Evolutionary conservation across 2,113 vertebrate species (phyloP).

Genomic region (Coreoperca whiteheadi): DNA sequence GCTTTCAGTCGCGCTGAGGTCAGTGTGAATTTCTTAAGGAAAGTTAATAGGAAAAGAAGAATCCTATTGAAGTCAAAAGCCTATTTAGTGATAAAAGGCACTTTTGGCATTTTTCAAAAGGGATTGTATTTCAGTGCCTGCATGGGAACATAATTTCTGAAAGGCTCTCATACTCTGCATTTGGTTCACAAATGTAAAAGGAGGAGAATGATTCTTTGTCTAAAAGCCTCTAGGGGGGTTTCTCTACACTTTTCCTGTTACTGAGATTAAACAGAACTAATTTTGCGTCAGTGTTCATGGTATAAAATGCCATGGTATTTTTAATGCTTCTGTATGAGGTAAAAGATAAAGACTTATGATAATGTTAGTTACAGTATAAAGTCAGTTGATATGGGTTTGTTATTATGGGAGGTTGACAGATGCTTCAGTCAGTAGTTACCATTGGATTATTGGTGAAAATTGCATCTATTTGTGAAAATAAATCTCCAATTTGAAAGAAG

Average conservation of each 20-base stretch:
- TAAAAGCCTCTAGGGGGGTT: conserved; percentile 18
- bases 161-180: conserved; percentile 49
- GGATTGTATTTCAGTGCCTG: conserved; percentile 46
- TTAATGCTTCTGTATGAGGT: neutral
- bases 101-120: conserved; percentile 51
- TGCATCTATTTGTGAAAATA: neutral
- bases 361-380: neutral
- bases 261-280: conserved; percentile 23
- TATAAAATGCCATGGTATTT: neutral
- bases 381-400: neutral
- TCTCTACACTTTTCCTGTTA: conserved; percentile 5
- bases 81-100: conserved; percentile 57
- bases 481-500: conserved; percentile 1
- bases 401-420: neutral
- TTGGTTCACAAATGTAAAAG: conserved; percentile 47
- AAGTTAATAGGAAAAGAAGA: conserved; percentile 35
- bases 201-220: conserved; percentile 26
- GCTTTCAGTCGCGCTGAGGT: conserved; percentile 31
- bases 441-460: neutral
- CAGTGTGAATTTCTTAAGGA: conserved; percentile 35
- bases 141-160: conserved; percentile 55
- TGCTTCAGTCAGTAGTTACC: neutral
- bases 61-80: conserved; percentile 54
- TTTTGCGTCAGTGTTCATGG: neutral
- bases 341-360: neutral